A percentile compares a stretch with the other conserved stretches of the same genome.
Conservation (phyloP, 2,888 invertebrate species). For the Synergus gifuensis region DNA sequence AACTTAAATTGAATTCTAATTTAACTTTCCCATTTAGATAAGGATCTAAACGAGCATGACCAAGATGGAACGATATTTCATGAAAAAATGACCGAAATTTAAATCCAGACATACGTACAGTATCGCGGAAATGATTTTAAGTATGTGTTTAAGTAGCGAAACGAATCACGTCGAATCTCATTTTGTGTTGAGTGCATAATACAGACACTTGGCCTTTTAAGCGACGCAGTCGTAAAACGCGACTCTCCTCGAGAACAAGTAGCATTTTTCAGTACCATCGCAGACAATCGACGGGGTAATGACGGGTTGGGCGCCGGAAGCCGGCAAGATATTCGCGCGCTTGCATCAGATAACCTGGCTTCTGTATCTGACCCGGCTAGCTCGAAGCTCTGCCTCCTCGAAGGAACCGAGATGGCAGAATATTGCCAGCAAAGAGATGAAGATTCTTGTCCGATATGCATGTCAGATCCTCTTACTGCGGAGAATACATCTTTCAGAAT, state of each 20-base stretch:
- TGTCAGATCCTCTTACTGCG: background rate
- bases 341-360: slow-evolving; percentile 71
- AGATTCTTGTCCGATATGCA: slow-evolving; percentile 36
- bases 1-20: slow-evolving; percentile 1
- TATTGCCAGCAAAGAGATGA: slow-evolving; percentile 25
- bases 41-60: background rate
- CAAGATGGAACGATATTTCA: background rate
- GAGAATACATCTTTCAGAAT: slow-evolving; percentile 19
- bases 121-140: background rate
- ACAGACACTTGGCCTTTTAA: slow-evolving; percentile 54
- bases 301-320: slow-evolving; percentile 72
- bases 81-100: background rate
- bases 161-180: slow-evolving; percentile 63
- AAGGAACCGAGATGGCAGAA: slow-evolving; percentile 45
- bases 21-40: background rate
- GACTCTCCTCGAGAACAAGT: slow-evolving; percentile 63
- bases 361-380: slow-evolving; percentile 42
- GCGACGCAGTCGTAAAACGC: slow-evolving; percentile 57
- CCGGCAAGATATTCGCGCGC: slow-evolving; percentile 72
- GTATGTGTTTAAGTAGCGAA: slow-evolving; percentile 60
- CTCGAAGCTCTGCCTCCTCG: slow-evolving; percentile 52
- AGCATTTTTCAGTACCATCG: slow-evolving; percentile 71
- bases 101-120: background rate
- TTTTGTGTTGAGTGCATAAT: slow-evolving; percentile 61
- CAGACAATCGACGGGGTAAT: slow-evolving; percentile 73